A percentile compares a stretch with the other conserved stretches of the same genome.
phyloP scores from a whole-genome alignment of 2,113 vertebrate species.

The Brachionichthys hirsutus region DNA sequence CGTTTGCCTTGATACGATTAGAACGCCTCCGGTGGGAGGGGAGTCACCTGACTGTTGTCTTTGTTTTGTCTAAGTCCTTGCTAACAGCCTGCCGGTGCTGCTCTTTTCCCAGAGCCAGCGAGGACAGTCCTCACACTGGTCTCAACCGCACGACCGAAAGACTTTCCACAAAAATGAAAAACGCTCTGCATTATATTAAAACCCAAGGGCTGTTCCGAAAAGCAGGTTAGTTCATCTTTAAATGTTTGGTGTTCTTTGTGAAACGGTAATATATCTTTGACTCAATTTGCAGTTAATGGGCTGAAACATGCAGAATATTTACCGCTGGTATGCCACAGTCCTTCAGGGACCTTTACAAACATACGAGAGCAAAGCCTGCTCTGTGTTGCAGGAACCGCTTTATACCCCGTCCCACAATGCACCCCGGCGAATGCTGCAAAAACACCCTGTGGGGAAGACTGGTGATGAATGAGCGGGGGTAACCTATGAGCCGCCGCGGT shows the following conservation, averaged over 20 bases:
- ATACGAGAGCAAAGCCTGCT: constrained; percentile 22
- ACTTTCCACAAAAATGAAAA: constrained; percentile 2
- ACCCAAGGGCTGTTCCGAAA: neutral
- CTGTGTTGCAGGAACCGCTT: constrained; percentile 31
- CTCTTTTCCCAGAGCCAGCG: neutral
- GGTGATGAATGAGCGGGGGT: constrained; percentile 63
- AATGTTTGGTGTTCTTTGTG: neutral
- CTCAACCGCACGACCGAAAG: neutral
- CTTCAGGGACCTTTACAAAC: constrained; percentile 19
- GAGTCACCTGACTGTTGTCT: too few species aligned
- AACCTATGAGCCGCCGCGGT: constrained; percentile 48
- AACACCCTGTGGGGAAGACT: constrained; percentile 47
- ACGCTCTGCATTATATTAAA: neutral
- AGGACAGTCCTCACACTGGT: neutral
- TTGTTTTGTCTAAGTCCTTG: neutral
- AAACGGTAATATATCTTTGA: neutral
- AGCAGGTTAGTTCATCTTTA: neutral
- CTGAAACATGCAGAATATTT: neutral
- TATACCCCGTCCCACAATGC: constrained; percentile 37
- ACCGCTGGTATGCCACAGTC: neutral
- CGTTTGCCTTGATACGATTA: too few species aligned
- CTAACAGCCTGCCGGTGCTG: neutral
- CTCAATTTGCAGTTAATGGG: constrained; percentile 13
- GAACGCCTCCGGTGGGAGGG: too few species aligned
- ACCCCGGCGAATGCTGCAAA: constrained; percentile 33